Conservation (phyloP, 2,888 invertebrate species). For the Macrosiphum euphorbiae region DNA sequence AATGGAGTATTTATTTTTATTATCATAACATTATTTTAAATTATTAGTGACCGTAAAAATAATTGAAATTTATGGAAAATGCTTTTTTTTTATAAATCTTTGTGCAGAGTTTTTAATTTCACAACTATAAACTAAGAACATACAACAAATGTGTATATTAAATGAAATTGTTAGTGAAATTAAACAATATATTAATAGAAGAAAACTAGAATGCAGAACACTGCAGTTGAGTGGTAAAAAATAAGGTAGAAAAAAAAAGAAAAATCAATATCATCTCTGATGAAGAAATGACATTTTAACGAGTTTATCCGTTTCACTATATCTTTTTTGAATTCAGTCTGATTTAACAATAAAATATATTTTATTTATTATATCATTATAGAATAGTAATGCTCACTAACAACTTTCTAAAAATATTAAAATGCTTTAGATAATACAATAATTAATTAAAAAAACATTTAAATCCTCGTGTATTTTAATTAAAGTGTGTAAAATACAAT, state of each 20-base stretch:
- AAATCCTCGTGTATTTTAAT: background rate
- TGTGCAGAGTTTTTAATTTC: background rate
- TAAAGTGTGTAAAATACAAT: background rate
- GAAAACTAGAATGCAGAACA: background rate
- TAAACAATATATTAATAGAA: background rate
- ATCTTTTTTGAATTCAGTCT: background rate
- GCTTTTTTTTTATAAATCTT: background rate
- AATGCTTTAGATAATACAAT: background rate
- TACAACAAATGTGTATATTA: background rate
- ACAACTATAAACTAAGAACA: background rate
- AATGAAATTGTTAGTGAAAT: background rate
- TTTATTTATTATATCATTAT: background rate
- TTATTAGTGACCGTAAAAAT: background rate
- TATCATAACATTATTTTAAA: background rate
- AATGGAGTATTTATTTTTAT: background rate
- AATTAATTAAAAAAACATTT: background rate
- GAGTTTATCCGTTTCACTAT: slow-evolving; percentile 10
- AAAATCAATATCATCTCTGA: slow-evolving; percentile 40
- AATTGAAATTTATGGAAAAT: background rate
- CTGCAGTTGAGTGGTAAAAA: background rate
- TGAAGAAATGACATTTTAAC: slow-evolving; percentile 26
- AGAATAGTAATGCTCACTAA: background rate
- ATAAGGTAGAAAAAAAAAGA: slow-evolving; percentile 6
- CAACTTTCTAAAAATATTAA: background rate
- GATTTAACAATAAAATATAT: background rate